Conservation (phyloP, 2,113 vertebrate species). For the Apeltes quadracus region DNA sequence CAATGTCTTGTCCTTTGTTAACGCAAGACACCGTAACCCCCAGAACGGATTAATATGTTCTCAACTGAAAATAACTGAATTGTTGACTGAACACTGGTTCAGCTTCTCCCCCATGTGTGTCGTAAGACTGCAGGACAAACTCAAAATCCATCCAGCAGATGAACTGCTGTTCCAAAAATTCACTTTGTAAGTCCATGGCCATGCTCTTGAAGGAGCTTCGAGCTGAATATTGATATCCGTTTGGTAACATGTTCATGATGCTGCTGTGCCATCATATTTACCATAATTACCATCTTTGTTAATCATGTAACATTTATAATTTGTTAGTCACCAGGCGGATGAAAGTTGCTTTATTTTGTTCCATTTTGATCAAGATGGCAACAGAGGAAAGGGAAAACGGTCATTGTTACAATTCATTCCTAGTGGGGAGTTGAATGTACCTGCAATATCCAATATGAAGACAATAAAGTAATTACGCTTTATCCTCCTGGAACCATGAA, state of each 20-base stretch:
- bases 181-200: background rate
- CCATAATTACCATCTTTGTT: background rate
- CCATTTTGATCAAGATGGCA: slow-evolving; percentile 8
- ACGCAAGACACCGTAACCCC: background rate
- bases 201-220: background rate
- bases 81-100: background rate
- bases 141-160: background rate
- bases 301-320: background rate
- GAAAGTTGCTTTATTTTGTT: background rate
- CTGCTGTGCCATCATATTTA: background rate
- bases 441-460: background rate
- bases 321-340: background rate
- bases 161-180: background rate
- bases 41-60: background rate
- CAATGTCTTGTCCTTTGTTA: background rate
- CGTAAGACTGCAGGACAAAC: background rate
- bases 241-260: background rate
- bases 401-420: background rate
- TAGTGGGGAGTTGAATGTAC: background rate
- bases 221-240: background rate
- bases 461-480: background rate
- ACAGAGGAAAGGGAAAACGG: no score
- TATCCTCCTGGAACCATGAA: background rate
- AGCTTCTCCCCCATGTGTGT: background rate
- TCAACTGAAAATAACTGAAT: background rate